Conservation (phyloP, 2,797 vertebrate genomes). For the Rhinichthys osculus region DNA sequence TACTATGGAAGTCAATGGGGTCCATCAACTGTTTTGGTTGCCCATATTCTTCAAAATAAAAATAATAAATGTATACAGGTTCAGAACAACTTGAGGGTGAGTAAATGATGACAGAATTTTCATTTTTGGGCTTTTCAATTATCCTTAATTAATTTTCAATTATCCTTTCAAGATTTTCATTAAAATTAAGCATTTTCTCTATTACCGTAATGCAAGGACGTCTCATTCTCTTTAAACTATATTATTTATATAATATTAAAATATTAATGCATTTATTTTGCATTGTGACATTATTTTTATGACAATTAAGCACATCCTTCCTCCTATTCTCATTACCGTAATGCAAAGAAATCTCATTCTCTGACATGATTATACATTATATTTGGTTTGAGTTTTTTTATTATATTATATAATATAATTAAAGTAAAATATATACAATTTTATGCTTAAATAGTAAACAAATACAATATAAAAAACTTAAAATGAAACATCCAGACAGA, state of each 20-base stretch:
- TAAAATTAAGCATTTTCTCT: background rate
- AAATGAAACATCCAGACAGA: background rate
- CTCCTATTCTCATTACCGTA: background rate
- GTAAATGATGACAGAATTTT: background rate
- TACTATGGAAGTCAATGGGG: background rate
- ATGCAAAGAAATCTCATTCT: background rate
- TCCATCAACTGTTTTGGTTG: background rate
- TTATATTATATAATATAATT: background rate
- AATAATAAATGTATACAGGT: background rate
- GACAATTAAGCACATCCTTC: background rate
- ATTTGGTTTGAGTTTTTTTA: too few relatives aligned
- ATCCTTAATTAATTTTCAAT: too few relatives aligned
- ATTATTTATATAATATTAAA: background rate
- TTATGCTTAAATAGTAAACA: background rate
- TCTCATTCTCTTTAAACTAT: too few relatives aligned
- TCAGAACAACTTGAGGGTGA: background rate
- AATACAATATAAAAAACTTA: background rate
- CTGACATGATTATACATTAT: background rate
- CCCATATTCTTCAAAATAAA: too few relatives aligned
- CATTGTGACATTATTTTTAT: background rate
- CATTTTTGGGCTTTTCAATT: background rate
- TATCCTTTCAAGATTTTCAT: background rate
- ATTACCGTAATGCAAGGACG: too few relatives aligned
- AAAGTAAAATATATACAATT: too few relatives aligned
- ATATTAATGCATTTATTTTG: background rate